Evolutionary conservation across 2,113 vertebrate genomes (phyloP), one percentile per base, ranked within the genome.

Genomic region (Irena cyanogastra): DNA sequence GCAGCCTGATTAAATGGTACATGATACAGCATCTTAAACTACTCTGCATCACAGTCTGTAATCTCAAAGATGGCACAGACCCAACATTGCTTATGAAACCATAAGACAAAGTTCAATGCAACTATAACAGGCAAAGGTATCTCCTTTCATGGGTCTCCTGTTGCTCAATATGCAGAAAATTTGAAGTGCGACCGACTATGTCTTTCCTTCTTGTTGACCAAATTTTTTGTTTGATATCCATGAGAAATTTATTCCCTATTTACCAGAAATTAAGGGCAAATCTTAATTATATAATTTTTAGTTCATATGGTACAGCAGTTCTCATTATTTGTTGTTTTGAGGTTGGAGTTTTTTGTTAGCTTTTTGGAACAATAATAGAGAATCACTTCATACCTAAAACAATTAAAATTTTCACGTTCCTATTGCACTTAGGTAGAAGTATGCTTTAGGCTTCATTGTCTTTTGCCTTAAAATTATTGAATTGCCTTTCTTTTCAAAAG

Each of bases 1-100:
- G 42, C 63, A 93, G 79, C 24, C 90, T 94, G 90, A 97, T 96
- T 95, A 97, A 97, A 96, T 45, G 68, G 71, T 95, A 95, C 94
- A 96, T 64, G 85, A 88, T 96, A 86, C 71, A 94, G 68, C 92
- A 88, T 93, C 85, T 88, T 74, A 96, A 94, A 78, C 75, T 64
- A 77, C 78, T 81, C 68, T 68, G 68, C 41, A 90, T 74, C 90
- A 61, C 87, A 78, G 79, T 70, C 79, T 88, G 75, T 70, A 81
- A 30, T 79, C 85, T 83, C 75, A 83, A 84, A 91, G 50, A 71
- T 84, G 90, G 88, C 88, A 94, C 52, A 97, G 83, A 94, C 69
- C 61, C 88, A 93, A 52, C 2, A 2, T 6, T 28, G 57, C 76
- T 93, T 91, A 88, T 16, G 52, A 93, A 96, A 90, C 35, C 13